phyloP scores from a whole-genome alignment of 2,888 invertebrate species.

The Meandrusa payeni region DNA sequence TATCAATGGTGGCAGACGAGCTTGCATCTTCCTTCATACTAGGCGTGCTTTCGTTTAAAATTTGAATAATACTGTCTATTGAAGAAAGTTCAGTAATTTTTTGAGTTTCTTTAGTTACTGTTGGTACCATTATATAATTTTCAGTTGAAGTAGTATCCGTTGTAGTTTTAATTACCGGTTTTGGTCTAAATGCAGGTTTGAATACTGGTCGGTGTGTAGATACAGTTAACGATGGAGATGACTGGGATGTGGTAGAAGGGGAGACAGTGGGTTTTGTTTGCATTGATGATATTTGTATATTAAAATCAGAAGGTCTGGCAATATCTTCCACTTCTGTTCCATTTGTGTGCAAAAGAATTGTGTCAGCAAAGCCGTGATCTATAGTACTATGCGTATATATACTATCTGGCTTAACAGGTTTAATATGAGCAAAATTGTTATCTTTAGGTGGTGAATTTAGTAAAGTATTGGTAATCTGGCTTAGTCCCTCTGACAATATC shows the following conservation, averaged over 20 bases:
- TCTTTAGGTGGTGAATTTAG: slow-evolving; percentile 70
- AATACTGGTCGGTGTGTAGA: slow-evolving; percentile 66
- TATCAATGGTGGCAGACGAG: slow-evolving; percentile 47
- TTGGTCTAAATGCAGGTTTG: slow-evolving; percentile 80
- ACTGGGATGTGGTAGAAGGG: slow-evolving; percentile 49
- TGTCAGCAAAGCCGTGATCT: slow-evolving; percentile 82
- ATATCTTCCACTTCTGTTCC: slow-evolving; percentile 79
- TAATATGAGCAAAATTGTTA: slow-evolving; percentile 51
- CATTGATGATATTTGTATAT: slow-evolving; percentile 70
- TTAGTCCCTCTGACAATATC: slow-evolving; percentile 79
- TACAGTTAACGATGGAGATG: slow-evolving; percentile 50
- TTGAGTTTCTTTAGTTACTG: slow-evolving; percentile 72
- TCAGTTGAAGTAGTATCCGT: slow-evolving; percentile 60
- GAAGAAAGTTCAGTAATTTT: slow-evolving; percentile 67
- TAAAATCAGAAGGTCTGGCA: slow-evolving; percentile 73
- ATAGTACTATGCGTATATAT: slow-evolving; percentile 78
- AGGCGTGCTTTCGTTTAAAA: slow-evolving; percentile 79
- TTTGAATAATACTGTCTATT: slow-evolving; percentile 82
- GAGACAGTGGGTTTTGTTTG: slow-evolving; percentile 68
- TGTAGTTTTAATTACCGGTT: slow-evolving; percentile 50
- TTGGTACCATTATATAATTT: slow-evolving; percentile 79
- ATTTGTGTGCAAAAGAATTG: slow-evolving; percentile 80
- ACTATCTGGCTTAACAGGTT: slow-evolving; percentile 51
- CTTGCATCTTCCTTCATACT: slow-evolving; percentile 61
- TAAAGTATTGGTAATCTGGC: slow-evolving; percentile 78